Evolutionary conservation across 2,113 vertebrate genomes (phyloP), one percentile per base, ranked within the genome.

Genomic region (Eulacestoma nigropectus): DNA sequence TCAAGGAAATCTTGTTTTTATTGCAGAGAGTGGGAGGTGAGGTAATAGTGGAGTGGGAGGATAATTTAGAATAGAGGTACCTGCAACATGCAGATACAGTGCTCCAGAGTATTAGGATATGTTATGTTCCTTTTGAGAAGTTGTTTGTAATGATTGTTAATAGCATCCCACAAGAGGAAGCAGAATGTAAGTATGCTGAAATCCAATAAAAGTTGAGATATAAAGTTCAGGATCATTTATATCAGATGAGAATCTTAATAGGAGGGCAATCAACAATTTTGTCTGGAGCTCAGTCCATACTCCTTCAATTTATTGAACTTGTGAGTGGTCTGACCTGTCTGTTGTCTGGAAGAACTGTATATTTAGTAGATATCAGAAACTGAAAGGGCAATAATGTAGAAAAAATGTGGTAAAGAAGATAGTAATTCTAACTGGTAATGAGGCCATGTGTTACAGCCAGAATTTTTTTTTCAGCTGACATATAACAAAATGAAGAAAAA

Each of bases 1-100:
- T 97, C 97, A 96, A 94, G 79, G 55, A 95, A 94, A 95, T 96
- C 80, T 93, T 93, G 87, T 89, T 96, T 95, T 97, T 95, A 95
- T 94, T 90, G 84, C 89, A 83, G 52, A 84, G 81, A 96, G 96
- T 95, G 64, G 95, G 87, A 94, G 88, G 84, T 87, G 76, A 97
- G 86, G 82, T 97, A 94, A 95, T 94, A 88, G 57, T 65, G 68
- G 89, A 95, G 93, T 86, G 74, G 95, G 93, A 93, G 90, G 93
- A 95, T 96, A 92, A 96, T 97, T 94, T 95, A 92, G 90, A 96
- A 53, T 69, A 79, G 85, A 96, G 59, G 78, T 93, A 87, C 89
- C 91, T 95, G 82, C 79, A 94, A 87, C 91, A 95, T 85, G 85
- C 74, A 95, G 56, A 78, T 93, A 94, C 49, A 52, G 94, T 74